These are phyloP conservation scores for Chrysolina americana DNA, from an alignment of 2,888 invertebrate genomes.

Conservation along the genomic window DNA sequence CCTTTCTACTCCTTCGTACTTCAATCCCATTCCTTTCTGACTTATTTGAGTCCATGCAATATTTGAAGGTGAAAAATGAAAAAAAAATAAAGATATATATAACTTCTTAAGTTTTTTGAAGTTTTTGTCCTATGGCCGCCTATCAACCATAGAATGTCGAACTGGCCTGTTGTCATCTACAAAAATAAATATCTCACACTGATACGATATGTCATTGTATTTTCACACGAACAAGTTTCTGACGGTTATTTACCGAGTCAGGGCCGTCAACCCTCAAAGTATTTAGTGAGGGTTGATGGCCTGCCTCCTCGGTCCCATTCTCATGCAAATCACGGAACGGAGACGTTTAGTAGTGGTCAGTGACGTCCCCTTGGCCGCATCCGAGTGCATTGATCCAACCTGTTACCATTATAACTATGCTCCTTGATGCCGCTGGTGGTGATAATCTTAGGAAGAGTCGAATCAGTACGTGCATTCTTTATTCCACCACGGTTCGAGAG, in stretches of 20 bases:
- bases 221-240: slow-evolving; percentile 27
- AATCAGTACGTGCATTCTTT: slow-evolving; percentile 11
- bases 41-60: too few species aligned
- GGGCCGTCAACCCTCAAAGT: slow-evolving; percentile 23
- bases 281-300: slow-evolving; percentile 52
- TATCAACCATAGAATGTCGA: too few species aligned
- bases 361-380: slow-evolving; percentile 51
- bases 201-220: not conserved
- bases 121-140: too few species aligned
- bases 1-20: too few species aligned
- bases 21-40: too few species aligned
- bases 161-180: too few species aligned
- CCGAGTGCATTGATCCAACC: slow-evolving; percentile 51
- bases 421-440: slow-evolving; percentile 31
- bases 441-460: slow-evolving; percentile 37
- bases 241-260: slow-evolving; percentile 29
- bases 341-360: slow-evolving; percentile 57
- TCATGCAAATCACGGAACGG: slow-evolving; percentile 55
- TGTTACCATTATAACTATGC: slow-evolving; percentile 25
- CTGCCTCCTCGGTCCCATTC: slow-evolving; percentile 53
- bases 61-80: too few species aligned
- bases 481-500: slow-evolving; percentile 30
- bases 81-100: too few species aligned
- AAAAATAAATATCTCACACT: too few species aligned
- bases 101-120: too few species aligned